Evolutionary conservation across 2,888 invertebrate species (phyloP).

Genomic region (Tenthredo scrophulariae): DNA sequence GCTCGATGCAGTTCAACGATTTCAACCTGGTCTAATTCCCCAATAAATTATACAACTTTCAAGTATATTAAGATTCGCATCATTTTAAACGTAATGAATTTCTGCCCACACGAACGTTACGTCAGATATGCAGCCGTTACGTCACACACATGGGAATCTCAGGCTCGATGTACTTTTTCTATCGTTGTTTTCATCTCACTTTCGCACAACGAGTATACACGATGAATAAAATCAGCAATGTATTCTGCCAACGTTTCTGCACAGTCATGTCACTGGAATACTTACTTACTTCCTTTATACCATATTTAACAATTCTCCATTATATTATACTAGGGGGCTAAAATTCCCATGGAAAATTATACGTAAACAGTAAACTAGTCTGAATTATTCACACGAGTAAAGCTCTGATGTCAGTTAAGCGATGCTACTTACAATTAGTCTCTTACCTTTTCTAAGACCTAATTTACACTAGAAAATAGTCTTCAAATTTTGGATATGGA

Average conservation of each 20-base stretch:
- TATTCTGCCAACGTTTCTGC: neutral
- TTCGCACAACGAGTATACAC: neutral
- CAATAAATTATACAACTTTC: neutral
- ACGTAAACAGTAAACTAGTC: neutral
- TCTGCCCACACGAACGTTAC: neutral
- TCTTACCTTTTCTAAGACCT: neutral
- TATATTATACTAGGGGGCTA: neutral
- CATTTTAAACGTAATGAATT: neutral
- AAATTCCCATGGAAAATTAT: neutral
- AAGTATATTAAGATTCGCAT: neutral
- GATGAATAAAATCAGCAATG: conserved; percentile 3
- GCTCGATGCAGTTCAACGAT: neutral
- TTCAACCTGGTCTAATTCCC: neutral
- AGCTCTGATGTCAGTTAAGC: neutral
- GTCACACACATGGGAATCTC: conserved; percentile 4
- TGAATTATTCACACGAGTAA: neutral
- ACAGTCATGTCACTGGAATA: neutral
- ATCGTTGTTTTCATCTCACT: conserved; percentile 17
- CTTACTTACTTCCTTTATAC: conserved; percentile 22
- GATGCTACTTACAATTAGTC: neutral
- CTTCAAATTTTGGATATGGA: neutral
- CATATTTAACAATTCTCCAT: neutral
- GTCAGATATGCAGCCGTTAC: conserved; percentile 3
- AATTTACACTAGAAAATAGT: neutral
- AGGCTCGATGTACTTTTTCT: neutral